Conservation (phyloP, 2,797 vertebrate genomes). For the Vultur gryphus region DNA sequence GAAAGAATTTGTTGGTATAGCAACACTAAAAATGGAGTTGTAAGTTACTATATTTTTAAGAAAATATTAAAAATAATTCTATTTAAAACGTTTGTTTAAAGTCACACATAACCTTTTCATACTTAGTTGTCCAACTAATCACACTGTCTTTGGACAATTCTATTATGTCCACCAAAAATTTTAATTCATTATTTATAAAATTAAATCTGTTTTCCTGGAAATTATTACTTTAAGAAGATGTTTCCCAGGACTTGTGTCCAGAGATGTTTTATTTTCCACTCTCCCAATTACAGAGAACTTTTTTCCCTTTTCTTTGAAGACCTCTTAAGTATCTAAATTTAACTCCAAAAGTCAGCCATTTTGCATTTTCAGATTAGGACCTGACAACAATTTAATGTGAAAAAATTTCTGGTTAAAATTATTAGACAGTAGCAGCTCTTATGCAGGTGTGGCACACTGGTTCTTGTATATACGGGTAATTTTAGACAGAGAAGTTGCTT, state of each 20-base stretch:
- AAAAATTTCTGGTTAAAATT: neutral
- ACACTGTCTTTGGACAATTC: neutral
- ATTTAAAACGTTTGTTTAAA: neutral
- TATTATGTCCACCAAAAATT: neutral
- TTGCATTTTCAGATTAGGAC: neutral
- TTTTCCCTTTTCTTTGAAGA: neutral
- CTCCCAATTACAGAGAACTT: neutral
- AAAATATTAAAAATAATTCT: neutral
- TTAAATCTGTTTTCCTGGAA: neutral
- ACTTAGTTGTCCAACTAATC: neutral
- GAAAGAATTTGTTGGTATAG: neutral
- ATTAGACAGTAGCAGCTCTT: neutral
- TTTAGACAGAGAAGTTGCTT: neutral
- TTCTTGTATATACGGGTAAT: neutral
- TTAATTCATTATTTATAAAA: neutral
- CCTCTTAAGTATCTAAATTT: neutral
- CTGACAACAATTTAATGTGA: neutral
- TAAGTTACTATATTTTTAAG: neutral
- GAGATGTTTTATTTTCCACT: neutral
- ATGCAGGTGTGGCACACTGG: fast-evolving
- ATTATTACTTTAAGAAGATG: neutral
- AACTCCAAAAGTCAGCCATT: neutral
- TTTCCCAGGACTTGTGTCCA: neutral
- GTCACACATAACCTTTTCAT: neutral
- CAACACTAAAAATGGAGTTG: neutral